Base-by-base conservation (phyloP, 2,888 invertebrate species). In the Biston betularia region DNA sequence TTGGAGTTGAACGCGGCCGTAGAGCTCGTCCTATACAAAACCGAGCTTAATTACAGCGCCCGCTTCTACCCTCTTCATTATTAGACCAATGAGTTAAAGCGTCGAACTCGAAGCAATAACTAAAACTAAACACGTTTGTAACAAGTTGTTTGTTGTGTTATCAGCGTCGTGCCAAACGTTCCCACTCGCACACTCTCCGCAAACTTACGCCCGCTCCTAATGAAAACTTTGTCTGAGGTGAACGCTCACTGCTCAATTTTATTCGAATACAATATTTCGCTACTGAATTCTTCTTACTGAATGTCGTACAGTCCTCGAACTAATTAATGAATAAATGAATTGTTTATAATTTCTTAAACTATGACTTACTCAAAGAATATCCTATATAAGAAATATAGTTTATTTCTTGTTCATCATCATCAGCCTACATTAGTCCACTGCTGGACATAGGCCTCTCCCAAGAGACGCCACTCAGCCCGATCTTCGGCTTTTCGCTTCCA, bases 61-160 rank as follows among this genome's bases (percentile, higher is more conserved):
- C 79, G 77, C 77, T 75, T 77, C 80, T 83, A 84, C 89, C 86
- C 88, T 87, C 89, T 90, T 90, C 88, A 90, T 91, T 91, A 91
- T 88, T 88, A 86, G 88, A 89, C 81, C 89, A 91, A 90, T 92
- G 90, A 92, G 89, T 90, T 89, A 88, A 89, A 89, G 84, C 89
- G 88, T 89, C 90, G 90, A 92, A 92, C 89, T 92, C 87, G 82
- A 83, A 85, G 92, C 89, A 91, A 92, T 92, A 92, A 91, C 92
- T 92, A 90, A 92, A 92, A 92, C 92, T 92, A 91, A 93, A 92
- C 91, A 92, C 90, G 93, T 93, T 92, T 90, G 92, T 92, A 93
- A 93, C 93, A 92, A 93, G 91, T 92, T 93, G 92, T 92, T 91
- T 92, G 92, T 92, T 90, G 89, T 90, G 91, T 93, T 93, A 93